Evolutionary conservation across 2,797 vertebrate species (phyloP), one percentile per base, ranked within the genome.

Genomic region (Muraenolepis orangiensis): DNA sequence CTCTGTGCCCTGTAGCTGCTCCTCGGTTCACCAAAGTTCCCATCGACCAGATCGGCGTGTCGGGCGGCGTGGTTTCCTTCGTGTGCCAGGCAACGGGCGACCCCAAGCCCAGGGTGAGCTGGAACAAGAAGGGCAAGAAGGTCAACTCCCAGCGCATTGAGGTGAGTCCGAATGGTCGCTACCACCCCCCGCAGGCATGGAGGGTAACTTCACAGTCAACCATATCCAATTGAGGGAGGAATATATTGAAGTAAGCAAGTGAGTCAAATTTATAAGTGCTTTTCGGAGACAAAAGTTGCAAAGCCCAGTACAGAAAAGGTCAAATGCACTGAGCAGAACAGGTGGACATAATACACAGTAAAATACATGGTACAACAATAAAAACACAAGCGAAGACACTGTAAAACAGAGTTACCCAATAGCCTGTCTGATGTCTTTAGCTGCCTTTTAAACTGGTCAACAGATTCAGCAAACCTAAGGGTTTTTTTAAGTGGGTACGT

Each of bases 51-150:
- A 98, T 96, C 0, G 97, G 97, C 0, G 97, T 98, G 80, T 98
- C 96, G 0, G 97, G 97, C 78, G 97, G 97, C 0, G 97, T 98
- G 85, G 97, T 97, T 31, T 98, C 97, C 80, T 99, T 99, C 0
- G 96, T 99, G 30, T 99, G 97, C 90, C 97, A 99, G 84, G 97
- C 97, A 0, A 94, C 94, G 0, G 97, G 97, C 0, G 95, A 98
- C 82, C 97, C 97, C 6, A 98, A 97, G 87, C 97, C 97, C 0
- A 94, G 93, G 72, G 96, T 99, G 73, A 96, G 95, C 80, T 99
- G 97, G 97, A 98, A 97, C 92, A 99, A 99, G 91, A 98, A 98
- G 80, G 97, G 97, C 76, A 98, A 98, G 88, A 96, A 97, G 80
- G 97, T 98, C 82, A 99, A 97, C 88, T 98, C 97, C 0, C 97